Percentiles rank a stretch among this genome's conserved stretches.
phyloP scores from a whole-genome alignment of 2,797 vertebrate species.

The Trachops cirrhosus region DNA sequence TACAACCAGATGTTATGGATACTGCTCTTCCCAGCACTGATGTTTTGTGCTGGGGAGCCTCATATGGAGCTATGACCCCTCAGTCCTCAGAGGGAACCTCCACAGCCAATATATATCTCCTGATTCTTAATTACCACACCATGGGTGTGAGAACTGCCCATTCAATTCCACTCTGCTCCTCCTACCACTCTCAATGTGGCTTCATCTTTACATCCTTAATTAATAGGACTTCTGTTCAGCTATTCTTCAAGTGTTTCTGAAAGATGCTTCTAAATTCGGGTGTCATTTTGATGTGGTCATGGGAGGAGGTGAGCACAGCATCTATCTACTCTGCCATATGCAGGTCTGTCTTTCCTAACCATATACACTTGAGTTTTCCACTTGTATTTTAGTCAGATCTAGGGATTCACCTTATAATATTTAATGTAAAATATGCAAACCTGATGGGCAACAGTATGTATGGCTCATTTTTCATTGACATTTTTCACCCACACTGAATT shows the following conservation, averaged over 20 bases:
- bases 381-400: neutral
- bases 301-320: neutral
- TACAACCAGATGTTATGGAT: neutral
- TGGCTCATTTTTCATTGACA: neutral
- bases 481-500: neutral
- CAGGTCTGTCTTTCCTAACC: neutral
- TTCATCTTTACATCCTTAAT: neutral
- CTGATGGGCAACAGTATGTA: neutral
- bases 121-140: neutral
- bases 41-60: neutral
- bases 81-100: neutral
- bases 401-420: neutral
- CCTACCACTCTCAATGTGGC: neutral
- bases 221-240: neutral
- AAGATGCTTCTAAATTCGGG: neutral
- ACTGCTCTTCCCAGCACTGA: neutral
- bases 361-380: neutral
- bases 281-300: neutral
- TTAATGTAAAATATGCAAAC: neutral
- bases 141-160: neutral
- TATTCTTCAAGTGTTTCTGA: neutral
- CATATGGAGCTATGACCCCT: neutral
- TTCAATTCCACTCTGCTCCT: neutral
- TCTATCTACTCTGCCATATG: neutral
- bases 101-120: neutral